Evolutionary conservation across 2,888 invertebrate species (phyloP), one percentile per base, ranked within the genome.

Genomic region (Stenotaenia linearis): DNA sequence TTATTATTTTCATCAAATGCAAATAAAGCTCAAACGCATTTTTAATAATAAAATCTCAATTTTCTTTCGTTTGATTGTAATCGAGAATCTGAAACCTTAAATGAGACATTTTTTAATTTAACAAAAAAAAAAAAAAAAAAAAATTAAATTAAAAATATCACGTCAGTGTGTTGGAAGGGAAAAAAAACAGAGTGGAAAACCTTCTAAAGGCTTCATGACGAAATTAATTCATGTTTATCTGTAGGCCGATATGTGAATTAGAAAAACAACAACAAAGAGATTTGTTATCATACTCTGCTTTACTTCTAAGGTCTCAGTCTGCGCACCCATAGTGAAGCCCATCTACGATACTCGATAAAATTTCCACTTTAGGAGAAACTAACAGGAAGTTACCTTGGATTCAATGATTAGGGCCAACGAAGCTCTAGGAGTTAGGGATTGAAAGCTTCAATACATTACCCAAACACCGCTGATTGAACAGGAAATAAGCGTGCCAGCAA

Each of bases 141-240:
- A 28, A 10, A 69, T 25, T 28, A 28, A 69, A 69, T 69, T 69
- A 69, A 69, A 69, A 69, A 25, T 10, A 2, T 28, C 25, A 69
- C 69, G 23, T 69, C 23, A 69, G 25, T 12, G 69, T 12, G 6
- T 25, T 25, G 69, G n/a, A n/a, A n/a, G 56, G 23, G 23, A 23
- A 69, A 69, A 61, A 56, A 50, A 50, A 50, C 5, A n/a, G 50
- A 3, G 18, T n/a, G 7, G 50, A 50, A n/a, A 50, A 12, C 28
- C 28, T 69, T 69, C 25, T 15, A 69, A 69, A 12, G 28, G 69
- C 15, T 28, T 28, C 69, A 9, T 69, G 23, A 69, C 69, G 28
- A 69, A 69, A 69, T 69, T 69, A 69, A 69, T 69, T 69, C 69
- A 69, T 69, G 69, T 69, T 69, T 69, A 69, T 69, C 69, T 28